phyloP scores from a whole-genome alignment of 1,140 invertebrate genomes.

The Drosophila rhopaloa region DNA sequence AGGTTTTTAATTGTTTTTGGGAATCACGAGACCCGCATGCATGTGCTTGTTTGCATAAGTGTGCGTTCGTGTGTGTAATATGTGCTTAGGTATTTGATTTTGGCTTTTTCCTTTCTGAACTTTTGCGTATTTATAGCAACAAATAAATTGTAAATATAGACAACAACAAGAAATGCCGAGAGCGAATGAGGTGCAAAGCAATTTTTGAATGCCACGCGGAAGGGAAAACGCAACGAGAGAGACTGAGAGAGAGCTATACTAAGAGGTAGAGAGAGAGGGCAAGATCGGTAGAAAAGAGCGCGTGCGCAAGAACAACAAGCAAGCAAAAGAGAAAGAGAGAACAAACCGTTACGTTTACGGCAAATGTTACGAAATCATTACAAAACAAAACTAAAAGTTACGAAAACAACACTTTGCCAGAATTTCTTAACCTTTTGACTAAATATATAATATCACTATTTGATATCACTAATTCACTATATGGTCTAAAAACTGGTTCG shows the following conservation, averaged over 20 bases:
- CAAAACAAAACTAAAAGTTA: constrained; percentile 70
- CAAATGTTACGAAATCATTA: constrained; percentile 81
- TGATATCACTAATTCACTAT: constrained; percentile 16
- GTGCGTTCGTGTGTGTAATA: constrained; percentile 10
- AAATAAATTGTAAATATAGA: constrained; percentile 77
- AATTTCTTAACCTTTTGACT: constrained; percentile 5
- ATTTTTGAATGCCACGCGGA: constrained; percentile 78
- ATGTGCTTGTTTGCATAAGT: constrained; percentile 18
- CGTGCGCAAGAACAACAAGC: constrained; percentile 53
- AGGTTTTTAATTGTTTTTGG: constrained; percentile 52
- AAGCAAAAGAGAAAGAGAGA: constrained; percentile 30
- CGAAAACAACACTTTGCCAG: constrained; percentile 35
- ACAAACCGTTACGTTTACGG: constrained; percentile 66
- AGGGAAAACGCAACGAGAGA: constrained; percentile 33
- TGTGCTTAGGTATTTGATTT: background rate
- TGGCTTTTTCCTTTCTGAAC: constrained; percentile 36
- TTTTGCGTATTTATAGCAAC: constrained; percentile 74
- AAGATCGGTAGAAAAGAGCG: constrained; percentile 28
- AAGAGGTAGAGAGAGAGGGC: constrained; percentile 2
- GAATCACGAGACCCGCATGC: constrained; percentile 71
- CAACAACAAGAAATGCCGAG: constrained; percentile 63
- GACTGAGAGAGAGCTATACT: constrained; percentile 6
- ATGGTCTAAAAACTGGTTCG: constrained; percentile 21
- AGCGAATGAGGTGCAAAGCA: constrained; percentile 41
- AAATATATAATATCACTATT: constrained; percentile 6